Base-by-base conservation (phyloP, 2,113 vertebrate species). In the Petrocephalus microphthalmus region DNA sequence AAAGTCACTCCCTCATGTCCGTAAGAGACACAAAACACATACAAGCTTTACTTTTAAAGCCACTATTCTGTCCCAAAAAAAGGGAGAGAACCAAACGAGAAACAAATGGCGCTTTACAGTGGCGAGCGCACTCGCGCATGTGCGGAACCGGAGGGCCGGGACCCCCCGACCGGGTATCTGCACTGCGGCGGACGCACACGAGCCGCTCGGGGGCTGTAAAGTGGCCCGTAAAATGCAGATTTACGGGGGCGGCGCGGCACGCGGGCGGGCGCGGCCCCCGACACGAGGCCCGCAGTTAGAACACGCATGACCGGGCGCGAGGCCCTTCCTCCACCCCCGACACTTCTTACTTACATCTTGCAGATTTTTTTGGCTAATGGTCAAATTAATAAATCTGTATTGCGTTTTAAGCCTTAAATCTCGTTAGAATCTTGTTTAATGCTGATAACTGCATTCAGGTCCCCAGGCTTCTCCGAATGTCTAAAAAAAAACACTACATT, bases 221-320 rank as follows among this genome's bases (percentile, higher is more conserved):
- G 90, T 89, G 90, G 91, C n/a, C 93, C 93, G 94, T 96, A 95
- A 95, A 96, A 95, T 90, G 94, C 90, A 91, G 89, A 95, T 96
- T 95, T 95, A 93, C 93, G 92, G 93, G 94, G 92, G 67, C 19
- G 89, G 60, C 91, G 93, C 90, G 92, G 92, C 89, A 90, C 85
- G 56, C 5, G 90, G 89, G 91, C 45, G 42, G 49, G 53, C 53
- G 33, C 33, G 29, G 53, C 53, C 78, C 42, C 57, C 45, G 67
- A 78, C 49, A 84, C 33, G 49, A 8, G n/a, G 84, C 13, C 52
- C 15, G 25, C n/a, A 85, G 25, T 29, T 54, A 88, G 54, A 88
- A 88, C 11, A 29, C 74, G 29, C 67, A 88, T 53, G 87, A 56
- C 81, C 49, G 42, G 33, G 15, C 19, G 4, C 6, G 15, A 71